Percentiles rank a stretch among this genome's conserved stretches.
Conservation (phyloP, 2,113 vertebrate genomes). For the Myotis yumanensis region DNA sequence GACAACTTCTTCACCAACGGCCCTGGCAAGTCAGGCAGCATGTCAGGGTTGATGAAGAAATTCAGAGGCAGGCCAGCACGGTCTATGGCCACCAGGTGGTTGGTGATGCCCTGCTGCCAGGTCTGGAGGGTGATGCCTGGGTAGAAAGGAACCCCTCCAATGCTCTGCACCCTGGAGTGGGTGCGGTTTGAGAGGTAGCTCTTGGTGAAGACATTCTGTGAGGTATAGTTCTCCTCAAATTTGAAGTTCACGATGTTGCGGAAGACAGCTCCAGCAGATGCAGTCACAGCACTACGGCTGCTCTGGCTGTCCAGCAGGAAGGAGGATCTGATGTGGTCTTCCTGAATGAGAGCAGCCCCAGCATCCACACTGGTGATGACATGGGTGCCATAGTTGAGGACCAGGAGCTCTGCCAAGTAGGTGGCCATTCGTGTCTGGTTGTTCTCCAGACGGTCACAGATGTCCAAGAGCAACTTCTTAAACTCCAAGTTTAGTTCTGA, state of each 20-base stretch:
- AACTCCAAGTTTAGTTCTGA: constrained; percentile 87
- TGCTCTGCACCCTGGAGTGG: constrained; percentile 88
- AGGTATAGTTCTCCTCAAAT: background rate
- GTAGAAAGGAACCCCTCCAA: constrained; percentile 89
- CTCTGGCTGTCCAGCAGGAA: constrained; percentile 84
- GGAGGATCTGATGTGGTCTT: constrained; percentile 88
- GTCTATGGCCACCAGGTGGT: constrained; percentile 93
- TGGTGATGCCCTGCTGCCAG: constrained; percentile 91
- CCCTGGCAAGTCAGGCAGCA: constrained; percentile 87
- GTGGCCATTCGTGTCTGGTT: constrained; percentile 89
- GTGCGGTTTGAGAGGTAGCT: constrained; percentile 88
- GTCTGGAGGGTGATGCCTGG: constrained; percentile 93
- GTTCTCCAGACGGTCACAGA: constrained; percentile 90
- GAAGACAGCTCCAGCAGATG: constrained; percentile 85
- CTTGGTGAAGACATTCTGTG: constrained; percentile 74
- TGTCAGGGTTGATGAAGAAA: constrained; percentile 85
- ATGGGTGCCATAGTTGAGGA: constrained; percentile 92
- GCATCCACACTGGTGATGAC: constrained; percentile 86
- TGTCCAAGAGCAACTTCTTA: constrained; percentile 84
- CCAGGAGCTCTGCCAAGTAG: constrained; percentile 89
- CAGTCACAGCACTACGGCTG: constrained; percentile 71
- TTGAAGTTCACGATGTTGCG: constrained; percentile 82
- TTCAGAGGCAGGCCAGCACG: constrained; percentile 89
- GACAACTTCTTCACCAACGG: constrained; percentile 87
- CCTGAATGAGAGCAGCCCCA: constrained; percentile 89